Evolutionary conservation across 1,140 invertebrate genomes (phyloP).

Genomic region (Drosophila repletoides): DNA sequence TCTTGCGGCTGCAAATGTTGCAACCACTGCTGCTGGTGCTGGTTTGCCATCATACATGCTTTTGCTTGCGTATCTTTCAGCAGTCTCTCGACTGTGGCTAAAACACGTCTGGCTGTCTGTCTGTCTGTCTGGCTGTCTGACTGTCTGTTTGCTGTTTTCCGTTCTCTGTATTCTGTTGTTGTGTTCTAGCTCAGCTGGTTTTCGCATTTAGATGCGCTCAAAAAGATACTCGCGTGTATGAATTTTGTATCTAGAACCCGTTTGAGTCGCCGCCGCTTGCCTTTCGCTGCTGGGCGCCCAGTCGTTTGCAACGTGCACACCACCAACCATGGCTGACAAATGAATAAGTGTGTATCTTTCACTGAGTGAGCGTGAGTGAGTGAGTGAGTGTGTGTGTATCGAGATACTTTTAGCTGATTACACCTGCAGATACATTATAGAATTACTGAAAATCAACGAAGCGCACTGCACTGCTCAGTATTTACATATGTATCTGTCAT

Average conservation of each 20-base stretch:
- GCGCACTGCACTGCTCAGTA: slow-evolving; percentile 41
- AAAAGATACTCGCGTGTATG: slow-evolving; percentile 51
- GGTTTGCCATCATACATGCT: too few species aligned
- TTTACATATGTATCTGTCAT: slow-evolving; percentile 56
- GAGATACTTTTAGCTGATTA: slow-evolving; percentile 52
- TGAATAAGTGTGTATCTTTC: slow-evolving; percentile 26
- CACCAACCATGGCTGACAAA: slow-evolving; percentile 37
- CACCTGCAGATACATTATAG: slow-evolving; percentile 74
- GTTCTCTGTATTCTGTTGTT: neutral
- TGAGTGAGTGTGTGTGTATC: slow-evolving; percentile 32
- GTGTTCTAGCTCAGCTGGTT: slow-evolving; percentile 76
- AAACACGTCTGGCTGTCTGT: too few species aligned
- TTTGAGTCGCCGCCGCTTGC: slow-evolving; percentile 20
- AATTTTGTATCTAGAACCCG: slow-evolving; percentile 73
- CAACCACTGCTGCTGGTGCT: slow-evolving; percentile 30
- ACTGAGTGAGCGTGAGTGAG: slow-evolving; percentile 33
- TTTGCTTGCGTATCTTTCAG: neutral
- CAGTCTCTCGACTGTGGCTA: slow-evolving; percentile 18
- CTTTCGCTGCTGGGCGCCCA: slow-evolving; percentile 65
- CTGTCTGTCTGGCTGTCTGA: neutral
- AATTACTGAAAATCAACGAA: slow-evolving; percentile 68
- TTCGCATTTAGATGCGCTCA: slow-evolving; percentile 57
- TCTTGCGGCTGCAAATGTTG: slow-evolving; percentile 28
- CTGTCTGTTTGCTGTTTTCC: slow-evolving; percentile 3
- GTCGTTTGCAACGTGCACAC: slow-evolving; percentile 77